phyloP scores from a whole-genome alignment of 2,888 invertebrate species.

The Drosophila pseudotakahashii region DNA sequence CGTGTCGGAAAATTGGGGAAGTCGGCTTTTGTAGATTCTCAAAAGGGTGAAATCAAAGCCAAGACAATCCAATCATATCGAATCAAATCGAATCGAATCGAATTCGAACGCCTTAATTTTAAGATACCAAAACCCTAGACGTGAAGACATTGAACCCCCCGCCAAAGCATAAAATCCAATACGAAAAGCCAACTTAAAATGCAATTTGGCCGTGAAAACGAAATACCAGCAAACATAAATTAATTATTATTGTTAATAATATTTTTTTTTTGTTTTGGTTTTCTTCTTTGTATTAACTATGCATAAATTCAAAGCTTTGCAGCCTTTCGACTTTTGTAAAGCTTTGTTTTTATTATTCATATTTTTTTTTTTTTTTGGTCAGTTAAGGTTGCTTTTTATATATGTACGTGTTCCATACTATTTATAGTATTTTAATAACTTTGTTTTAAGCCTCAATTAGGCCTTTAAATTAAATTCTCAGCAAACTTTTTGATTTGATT shows the following conservation, averaged over 20 bases:
- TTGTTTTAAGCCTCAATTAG: constrained; percentile 10
- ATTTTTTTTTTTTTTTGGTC: not conserved
- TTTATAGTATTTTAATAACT: constrained; percentile 20
- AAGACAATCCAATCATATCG: not conserved
- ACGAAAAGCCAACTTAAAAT: constrained; percentile 43
- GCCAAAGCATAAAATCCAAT: constrained; percentile 1
- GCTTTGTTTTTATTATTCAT: constrained; percentile 18
- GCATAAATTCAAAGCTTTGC: constrained; percentile 59
- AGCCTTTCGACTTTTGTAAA: constrained; percentile 28
- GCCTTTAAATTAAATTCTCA: not conserved
- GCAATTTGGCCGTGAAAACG: constrained; percentile 74
- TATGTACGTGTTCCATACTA: constrained; percentile 22
- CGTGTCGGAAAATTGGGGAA: constrained; percentile 13
- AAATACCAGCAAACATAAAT: constrained; percentile 73
- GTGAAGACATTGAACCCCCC: constrained; percentile 16
- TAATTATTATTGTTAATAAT: constrained; percentile 63
- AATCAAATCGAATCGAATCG: not conserved
- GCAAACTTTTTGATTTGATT: constrained; percentile 5
- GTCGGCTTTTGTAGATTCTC: constrained; percentile 2
- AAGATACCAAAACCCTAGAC: constrained; percentile 1
- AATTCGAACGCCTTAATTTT: not conserved
- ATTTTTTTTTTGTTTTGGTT: constrained; percentile 49
- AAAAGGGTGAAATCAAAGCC: constrained; percentile 4
- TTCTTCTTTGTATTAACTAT: constrained; percentile 53
- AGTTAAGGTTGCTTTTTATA: constrained; percentile 27